Evolutionary conservation across 1,140 invertebrate species (phyloP).

Genomic region (Heliconius nattereri): DNA sequence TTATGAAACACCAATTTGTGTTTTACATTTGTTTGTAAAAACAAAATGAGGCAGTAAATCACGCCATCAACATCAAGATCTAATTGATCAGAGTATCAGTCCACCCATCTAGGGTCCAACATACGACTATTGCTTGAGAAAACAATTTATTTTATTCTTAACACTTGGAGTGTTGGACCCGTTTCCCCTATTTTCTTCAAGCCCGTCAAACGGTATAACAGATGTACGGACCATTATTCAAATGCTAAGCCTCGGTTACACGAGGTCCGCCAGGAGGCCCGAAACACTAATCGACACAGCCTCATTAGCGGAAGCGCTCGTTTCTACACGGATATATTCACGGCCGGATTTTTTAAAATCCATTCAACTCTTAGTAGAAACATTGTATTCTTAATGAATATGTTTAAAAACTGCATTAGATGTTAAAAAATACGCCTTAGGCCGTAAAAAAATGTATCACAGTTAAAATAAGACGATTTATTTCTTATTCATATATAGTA

Average conservation of each 20-base stretch:
- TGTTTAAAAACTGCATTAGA: conserved; percentile 59
- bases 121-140: background rate
- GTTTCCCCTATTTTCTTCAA: conserved; percentile 7
- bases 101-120: background rate
- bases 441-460: background rate
- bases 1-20: no score
- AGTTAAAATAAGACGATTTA: background rate
- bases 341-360: conserved; percentile 43
- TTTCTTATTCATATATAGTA: background rate
- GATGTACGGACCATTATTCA: conserved; percentile 36
- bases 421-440: background rate
- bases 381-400: conserved; percentile 43
- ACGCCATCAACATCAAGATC: no score
- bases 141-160: background rate
- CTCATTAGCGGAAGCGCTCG: conserved; percentile 60
- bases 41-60: no score
- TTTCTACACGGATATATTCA: conserved; percentile 58
- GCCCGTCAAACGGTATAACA: conserved; percentile 30
- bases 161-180: background rate
- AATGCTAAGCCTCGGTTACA: conserved; percentile 26
- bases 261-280: conserved; percentile 39
- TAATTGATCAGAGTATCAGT: no score
- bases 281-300: conserved; percentile 53
- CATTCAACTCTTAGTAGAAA: conserved; percentile 26
- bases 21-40: no score